Base-by-base conservation (phyloP, 2,797 vertebrate genomes). In the Argya squamiceps region DNA sequence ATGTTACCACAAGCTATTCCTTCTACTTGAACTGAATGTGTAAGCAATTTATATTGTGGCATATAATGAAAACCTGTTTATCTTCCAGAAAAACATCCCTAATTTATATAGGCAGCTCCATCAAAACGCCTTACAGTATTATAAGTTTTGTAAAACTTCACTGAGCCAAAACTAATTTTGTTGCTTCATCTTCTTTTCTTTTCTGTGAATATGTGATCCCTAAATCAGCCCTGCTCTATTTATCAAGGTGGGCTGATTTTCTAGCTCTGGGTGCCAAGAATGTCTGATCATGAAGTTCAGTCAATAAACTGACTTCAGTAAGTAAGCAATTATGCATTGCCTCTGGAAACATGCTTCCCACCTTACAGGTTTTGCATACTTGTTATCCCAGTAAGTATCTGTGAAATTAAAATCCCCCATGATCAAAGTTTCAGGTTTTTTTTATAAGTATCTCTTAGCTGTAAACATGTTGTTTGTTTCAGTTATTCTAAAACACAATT, bases 261-360 rank as follows among this genome's bases (percentile, higher is more conserved):
- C 92, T 80, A 95, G 81, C 85, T 96, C 52, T 93, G 88, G 73
- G 81, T 97, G 94, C 89, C 91, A 97, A 73, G 83, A 89, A 89
- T 21, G 91, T 97, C 95, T 97, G 96, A 97, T 97, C 94, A 94
- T 86, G 94, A 94, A 95, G 81, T 95, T 97, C 97, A 97, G 95
- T 97, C 97, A 97, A 97, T 97, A 96, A 96, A 95, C 94, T 97
- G 97, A 97, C 96, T 97, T 97, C 95, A 96, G 89, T 94, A 97
- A 97, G 92, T 97, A 96, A 97, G 97, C 97, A 97, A 97, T 97
- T 97, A 97, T 92, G 95, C 97, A 95, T 96, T 95, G 96, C 96
- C 96, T 97, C 95, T 97, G 95, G 97, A 97, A 97, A 97, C 93
- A 95, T 53, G 91, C 95, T 96, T 97, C 89, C 95, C 92, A 97